Evolutionary conservation across 2,797 vertebrate genomes (phyloP).

Genomic region (Pelochelys cantorii): DNA sequence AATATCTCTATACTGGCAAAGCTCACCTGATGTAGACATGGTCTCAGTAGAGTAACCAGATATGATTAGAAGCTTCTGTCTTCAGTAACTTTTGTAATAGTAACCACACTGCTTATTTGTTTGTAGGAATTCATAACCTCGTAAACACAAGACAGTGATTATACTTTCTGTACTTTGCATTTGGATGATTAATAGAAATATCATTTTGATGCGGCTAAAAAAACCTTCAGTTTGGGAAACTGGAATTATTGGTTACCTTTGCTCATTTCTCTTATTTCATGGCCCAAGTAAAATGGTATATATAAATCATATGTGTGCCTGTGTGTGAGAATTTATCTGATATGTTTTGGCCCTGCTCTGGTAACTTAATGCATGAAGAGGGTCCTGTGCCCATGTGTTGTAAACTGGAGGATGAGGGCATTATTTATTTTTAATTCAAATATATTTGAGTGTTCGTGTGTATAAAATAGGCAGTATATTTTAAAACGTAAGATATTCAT

Average conservation of each 20-base stretch:
- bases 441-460: not conserved
- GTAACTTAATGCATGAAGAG: fast-evolving
- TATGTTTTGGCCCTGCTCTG: not conserved
- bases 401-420: not conserved
- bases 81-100: not conserved
- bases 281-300: not conserved
- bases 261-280: fast-evolving
- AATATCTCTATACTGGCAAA: not conserved
- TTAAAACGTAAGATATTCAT: not conserved
- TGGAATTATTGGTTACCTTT: not conserved
- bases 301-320: fast-evolving
- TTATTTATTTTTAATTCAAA: not conserved
- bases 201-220: not conserved
- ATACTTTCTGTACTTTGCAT: not conserved
- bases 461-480: not conserved
- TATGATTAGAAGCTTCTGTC: not conserved
- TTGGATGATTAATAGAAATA: not conserved
- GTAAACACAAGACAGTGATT: not conserved
- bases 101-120: not conserved
- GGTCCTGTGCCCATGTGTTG: not conserved
- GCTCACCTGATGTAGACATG: not conserved
- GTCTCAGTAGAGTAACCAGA: not conserved
- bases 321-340: not conserved
- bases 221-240: not conserved
- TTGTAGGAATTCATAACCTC: not conserved